These are phyloP conservation scores for Stenodema calcarata DNA, from an alignment of 2,888 invertebrate genomes.

Conservation along the genomic window DNA sequence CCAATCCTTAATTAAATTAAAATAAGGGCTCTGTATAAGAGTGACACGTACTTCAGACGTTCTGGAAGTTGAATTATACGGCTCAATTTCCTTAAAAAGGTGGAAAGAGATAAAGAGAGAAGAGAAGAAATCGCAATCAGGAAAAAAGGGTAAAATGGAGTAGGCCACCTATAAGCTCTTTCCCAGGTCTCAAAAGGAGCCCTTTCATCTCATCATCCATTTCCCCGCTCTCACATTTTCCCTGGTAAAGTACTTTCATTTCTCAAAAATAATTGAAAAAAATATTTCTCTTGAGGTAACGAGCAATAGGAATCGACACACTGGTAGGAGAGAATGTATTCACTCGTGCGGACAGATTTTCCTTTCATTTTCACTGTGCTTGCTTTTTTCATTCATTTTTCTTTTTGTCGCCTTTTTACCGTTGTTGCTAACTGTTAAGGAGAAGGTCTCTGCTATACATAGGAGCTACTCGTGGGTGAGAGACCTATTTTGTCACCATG, in stretches of 20 bases:
- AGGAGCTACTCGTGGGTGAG: too few relatives aligned
- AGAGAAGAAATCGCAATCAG: slow-evolving; percentile 25
- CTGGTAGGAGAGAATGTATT: neutral
- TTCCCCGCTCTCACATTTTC: neutral
- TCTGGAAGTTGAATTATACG: neutral
- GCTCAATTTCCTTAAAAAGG: slow-evolving; percentile 21
- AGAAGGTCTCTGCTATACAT: too few relatives aligned
- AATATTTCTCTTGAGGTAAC: slow-evolving; percentile 22
- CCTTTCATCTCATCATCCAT: slow-evolving; percentile 33
- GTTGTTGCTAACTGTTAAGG: neutral
- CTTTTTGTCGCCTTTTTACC: neutral
- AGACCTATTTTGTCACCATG: too few relatives aligned
- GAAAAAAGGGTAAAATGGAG: slow-evolving; percentile 1
- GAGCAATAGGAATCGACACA: slow-evolving; percentile 17
- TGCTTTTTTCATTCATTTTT: too few relatives aligned
- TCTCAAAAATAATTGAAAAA: slow-evolving; percentile 38
- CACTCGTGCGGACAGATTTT: neutral
- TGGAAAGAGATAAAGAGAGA: neutral
- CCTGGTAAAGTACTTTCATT: slow-evolving; percentile 25
- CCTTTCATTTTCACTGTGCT: too few relatives aligned
- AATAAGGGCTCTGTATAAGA: neutral
- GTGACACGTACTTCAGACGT: neutral
- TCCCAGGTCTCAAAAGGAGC: slow-evolving; percentile 35
- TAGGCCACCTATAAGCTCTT: slow-evolving; percentile 33
- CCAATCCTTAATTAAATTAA: neutral